Base-by-base conservation (phyloP, 2,113 vertebrate species). In the Neopipo cinnamomea region DNA sequence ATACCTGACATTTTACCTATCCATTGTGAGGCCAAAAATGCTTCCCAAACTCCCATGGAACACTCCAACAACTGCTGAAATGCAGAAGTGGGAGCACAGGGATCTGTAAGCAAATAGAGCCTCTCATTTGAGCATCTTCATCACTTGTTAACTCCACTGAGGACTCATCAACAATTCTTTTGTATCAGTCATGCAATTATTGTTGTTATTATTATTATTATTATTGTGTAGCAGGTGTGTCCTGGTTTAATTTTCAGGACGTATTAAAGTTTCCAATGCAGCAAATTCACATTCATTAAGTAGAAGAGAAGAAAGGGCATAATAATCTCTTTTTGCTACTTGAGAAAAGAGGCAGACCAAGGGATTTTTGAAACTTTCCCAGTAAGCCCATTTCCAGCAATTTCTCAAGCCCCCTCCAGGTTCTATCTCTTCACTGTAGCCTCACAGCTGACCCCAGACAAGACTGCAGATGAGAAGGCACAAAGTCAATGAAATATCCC, bases 161-260 rank as follows among this genome's bases (percentile, higher is more conserved):
- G 72, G 56, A 44, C 67, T 93, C 89, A 82, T 85, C 92, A 94
- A 88, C 75, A 82, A 42, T 84, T 74, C 46, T 85, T 85, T 80
- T 41, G 5, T 55, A 59, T 65, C 44, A 88, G 72, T 77, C 85
- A 80, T 52, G 59, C 41, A 88, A 77, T 95, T 96, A 76, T 61
- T 62, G 9, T 61, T 62, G 9, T 70, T 83, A 50, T 85, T 88
- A 33, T 52, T 88, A 30, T 52, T 88, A 33, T 89, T 87, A 49
- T 78, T 84, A 6, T 49, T 63, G 21, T 77, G 37, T 59, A 67
- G 59, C 72, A 88, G 90, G 56, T 77, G 68, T 50, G 39, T 49
- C 79, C 88, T 88, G 72, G 19, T 96, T 79, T 67, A 80, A 55
- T 50, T 84, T 91, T 95, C 52, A 53, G 72, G 47, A 83, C 15